Evolutionary conservation across 2,797 vertebrate species (phyloP), one percentile per base, ranked within the genome.

Genomic region (Notoglanidium macrostoma): DNA sequence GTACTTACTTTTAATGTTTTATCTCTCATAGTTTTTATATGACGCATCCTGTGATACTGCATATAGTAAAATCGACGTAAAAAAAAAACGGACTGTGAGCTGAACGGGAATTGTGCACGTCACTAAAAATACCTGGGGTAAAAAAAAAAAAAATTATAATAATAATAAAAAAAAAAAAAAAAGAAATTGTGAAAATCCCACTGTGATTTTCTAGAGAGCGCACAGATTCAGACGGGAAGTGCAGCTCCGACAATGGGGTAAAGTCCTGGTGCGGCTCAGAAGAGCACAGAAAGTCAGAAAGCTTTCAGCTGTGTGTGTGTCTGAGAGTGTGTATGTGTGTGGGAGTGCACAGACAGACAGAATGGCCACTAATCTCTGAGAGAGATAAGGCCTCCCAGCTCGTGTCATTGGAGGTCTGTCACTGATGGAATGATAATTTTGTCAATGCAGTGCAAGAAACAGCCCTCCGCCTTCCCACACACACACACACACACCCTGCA

Each of bases 361-460:
- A 83, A 55, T 63, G 65, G 54, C 17, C 55, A 87, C 68, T 82
- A 87, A 87, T 87, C 78, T 89, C 85, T 51, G 26, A n/a, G 72
- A 85, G 76, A 88, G 89, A 88, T 83, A 86, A 86, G 40, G 86
- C 76, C 86, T 89, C 78, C 85, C 51, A 76, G 78, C 57, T 72
- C 23, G 46, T 84, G 85, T 85, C 76, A 86, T 55, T 84, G 83
- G 81, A 87, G 72, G 82, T 67, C 59, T 88, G 84, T 86, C 78
- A 88, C 83, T 65, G 72, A 85, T 55, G 76, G 76, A 86, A 84
- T 89, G 90, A 87, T 87, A 85, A 84, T 85, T 86, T 85, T 89
- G 89, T 89, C 80, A 59, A n/a, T 14, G 74, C 74, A 59, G 70
- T 55, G 40, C 26, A 87, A 72, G 87, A 84, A 84, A 44, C 17